These are phyloP conservation scores for Lithophane semibrunnea DNA, from an alignment of 2,888 invertebrate genomes.

Conservation along the genomic window DNA sequence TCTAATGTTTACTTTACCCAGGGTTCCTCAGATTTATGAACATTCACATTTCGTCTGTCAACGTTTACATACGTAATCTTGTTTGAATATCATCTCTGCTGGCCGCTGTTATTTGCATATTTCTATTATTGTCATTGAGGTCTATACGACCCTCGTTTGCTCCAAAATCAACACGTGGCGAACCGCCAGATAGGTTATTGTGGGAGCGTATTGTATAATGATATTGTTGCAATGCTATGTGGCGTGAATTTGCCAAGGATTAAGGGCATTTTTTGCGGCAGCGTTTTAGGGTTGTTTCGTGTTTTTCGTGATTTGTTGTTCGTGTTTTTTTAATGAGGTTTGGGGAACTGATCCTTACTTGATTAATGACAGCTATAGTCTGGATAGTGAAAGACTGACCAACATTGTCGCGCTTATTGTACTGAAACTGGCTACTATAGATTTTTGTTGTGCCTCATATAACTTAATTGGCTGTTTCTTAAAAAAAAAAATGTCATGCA, in stretches of 20 bases:
- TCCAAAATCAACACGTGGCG: constrained; percentile 80
- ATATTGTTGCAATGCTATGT: constrained; percentile 70
- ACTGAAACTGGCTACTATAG: background rate
- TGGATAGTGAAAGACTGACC: background rate
- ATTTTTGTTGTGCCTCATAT: background rate
- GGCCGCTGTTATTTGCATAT: constrained; percentile 85
- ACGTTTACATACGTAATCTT: constrained; percentile 83
- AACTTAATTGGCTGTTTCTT: background rate
- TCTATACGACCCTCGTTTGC: constrained; percentile 73
- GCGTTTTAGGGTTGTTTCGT: constrained; percentile 21
- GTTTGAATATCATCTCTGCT: constrained; percentile 81
- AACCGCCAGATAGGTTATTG: constrained; percentile 72
- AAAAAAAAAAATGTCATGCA: no score
- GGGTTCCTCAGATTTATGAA: constrained; percentile 72
- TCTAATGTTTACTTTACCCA: constrained; percentile 66
- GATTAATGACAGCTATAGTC: background rate
- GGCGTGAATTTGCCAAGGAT: constrained; percentile 65
- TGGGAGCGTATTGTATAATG: constrained; percentile 72
- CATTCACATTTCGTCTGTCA: constrained; percentile 77
- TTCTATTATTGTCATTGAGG: constrained; percentile 81
- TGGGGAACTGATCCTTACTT: background rate
- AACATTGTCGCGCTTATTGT: background rate
- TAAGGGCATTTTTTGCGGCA: constrained; percentile 51
- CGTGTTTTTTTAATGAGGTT: background rate
- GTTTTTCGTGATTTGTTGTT: constrained; percentile 18